Evolutionary conservation across 2,797 vertebrate genomes (phyloP).

Genomic region (Sebastes umbrosus): DNA sequence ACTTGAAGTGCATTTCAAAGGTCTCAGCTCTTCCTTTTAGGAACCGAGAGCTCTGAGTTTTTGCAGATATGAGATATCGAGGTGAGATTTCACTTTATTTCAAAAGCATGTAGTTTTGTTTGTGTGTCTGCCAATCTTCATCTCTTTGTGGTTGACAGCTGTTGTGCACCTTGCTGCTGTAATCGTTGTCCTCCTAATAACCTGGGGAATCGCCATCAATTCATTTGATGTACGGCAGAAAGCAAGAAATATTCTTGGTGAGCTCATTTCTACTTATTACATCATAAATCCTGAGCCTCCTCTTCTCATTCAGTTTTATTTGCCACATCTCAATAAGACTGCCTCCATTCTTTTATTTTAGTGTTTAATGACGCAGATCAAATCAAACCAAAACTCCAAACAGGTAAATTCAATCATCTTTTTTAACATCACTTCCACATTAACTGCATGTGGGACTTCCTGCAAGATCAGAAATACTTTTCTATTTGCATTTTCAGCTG

Average conservation of each 20-base stretch:
- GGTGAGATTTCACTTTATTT: slow-evolving; percentile 64
- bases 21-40: not conserved
- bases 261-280: slow-evolving; percentile 19
- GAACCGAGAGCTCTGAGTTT: not conserved
- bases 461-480: not conserved
- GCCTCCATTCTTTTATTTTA: slow-evolving; percentile 16
- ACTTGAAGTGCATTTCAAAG: slow-evolving; percentile 14
- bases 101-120: not conserved
- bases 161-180: slow-evolving; percentile 7
- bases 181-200: slow-evolving; percentile 41
- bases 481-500: slow-evolving; percentile 29
- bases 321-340: not conserved
- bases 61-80: slow-evolving; percentile 63
- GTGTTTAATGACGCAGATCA: not conserved
- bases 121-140: not conserved
- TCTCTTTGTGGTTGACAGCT: slow-evolving; percentile 54
- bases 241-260: slow-evolving; percentile 29
- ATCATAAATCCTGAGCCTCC: not conserved
- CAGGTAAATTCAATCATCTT: not conserved
- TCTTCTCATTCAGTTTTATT: not conserved
- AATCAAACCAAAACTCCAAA: not conserved
- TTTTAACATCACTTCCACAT: not conserved
- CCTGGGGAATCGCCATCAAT: slow-evolving; percentile 35
- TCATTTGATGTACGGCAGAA: slow-evolving; percentile 1
- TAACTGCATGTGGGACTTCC: not conserved